Evolutionary conservation across 2,888 invertebrate genomes (phyloP), one percentile per base, ranked within the genome.

Genomic region (Gastracanthus pulcherrimus): DNA sequence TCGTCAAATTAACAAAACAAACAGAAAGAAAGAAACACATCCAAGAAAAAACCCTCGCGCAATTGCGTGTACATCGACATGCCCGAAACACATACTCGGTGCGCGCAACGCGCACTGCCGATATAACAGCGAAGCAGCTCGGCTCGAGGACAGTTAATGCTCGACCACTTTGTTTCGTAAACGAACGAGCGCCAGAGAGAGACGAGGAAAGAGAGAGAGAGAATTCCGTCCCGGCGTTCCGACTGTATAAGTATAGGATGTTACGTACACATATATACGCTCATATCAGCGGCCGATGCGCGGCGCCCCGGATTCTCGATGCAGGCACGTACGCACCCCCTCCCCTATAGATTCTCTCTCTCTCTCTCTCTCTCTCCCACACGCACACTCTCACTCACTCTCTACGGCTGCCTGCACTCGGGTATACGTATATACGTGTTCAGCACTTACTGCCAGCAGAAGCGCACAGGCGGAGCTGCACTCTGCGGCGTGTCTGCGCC

Each of bases 161-260:
- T 78, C 83, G 82, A 84, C 81, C 86, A 87, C 86, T 88, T 86
- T 84, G 86, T 85, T 87, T 85, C 84, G 85, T 85, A 85, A 87
- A 84, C 86, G 84, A n/a, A n/a, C 82, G 66, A 67, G 29, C 29
- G 2, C 29, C 19, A 26, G 23, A n/a, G n/a, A n/a, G n/a, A n/a
- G n/a, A n/a, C n/a, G n/a, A n/a, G n/a, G n/a, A n/a, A n/a, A n/a
- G n/a, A n/a, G n/a, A n/a, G n/a, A n/a, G n/a, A n/a, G n/a, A n/a
- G n/a, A n/a, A n/a, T n/a, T n/a, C n/a, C n/a, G n/a, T n/a, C 29
- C 51, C 7, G 45, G 48, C 58, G 26, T 69, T 75, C 81, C 82
- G 74, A 80, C 77, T 62, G 26, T 38, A 23, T n/a, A n/a, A n/a
- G n/a, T n/a, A n/a, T n/a, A n/a, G n/a, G n/a, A n/a, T n/a, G n/a